Conservation (phyloP, 2,113 vertebrate species). For the Thalassoma bifasciatum region DNA sequence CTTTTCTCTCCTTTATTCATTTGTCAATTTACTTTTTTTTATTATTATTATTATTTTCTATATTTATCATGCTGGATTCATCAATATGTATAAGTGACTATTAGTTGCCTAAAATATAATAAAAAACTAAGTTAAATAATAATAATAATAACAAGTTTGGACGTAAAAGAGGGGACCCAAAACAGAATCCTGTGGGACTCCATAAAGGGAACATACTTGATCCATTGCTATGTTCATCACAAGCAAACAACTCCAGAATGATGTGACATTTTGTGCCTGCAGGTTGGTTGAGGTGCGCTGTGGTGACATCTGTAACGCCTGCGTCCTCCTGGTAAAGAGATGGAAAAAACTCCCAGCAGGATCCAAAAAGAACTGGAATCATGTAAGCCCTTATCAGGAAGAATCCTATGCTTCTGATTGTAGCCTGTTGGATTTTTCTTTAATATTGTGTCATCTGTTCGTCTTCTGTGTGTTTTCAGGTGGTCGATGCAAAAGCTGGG, state of each 20-base stretch:
- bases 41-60: too few relatives aligned
- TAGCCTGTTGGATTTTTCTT: too few relatives aligned
- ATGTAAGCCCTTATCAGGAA: conserved; percentile 80
- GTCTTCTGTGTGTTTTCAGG: conserved; percentile 5
- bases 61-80: too few relatives aligned
- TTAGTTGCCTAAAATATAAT: too few relatives aligned
- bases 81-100: too few relatives aligned
- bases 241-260: not conserved
- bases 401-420: too few relatives aligned
- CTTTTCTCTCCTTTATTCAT: too few relatives aligned
- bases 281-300: conserved; percentile 90
- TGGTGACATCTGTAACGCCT: conserved; percentile 94
- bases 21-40: too few relatives aligned
- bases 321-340: conserved; percentile 92
- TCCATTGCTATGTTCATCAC: too few relatives aligned
- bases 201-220: not conserved
- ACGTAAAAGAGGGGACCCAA: not conserved
- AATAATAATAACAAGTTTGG: too few relatives aligned
- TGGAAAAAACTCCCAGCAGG: conserved; percentile 94
- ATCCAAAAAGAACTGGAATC: conserved; percentile 96
- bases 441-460: too few relatives aligned
- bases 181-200: not conserved
- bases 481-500: conserved; percentile 34
- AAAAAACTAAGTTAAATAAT: too few relatives aligned
- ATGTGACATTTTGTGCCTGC: not conserved